A percentile compares a stretch with the other conserved stretches of the same genome.
These are phyloP conservation scores for Agapornis roseicollis DNA, from an alignment of 2,113 vertebrate genomes.

Conservation along the genomic window DNA sequence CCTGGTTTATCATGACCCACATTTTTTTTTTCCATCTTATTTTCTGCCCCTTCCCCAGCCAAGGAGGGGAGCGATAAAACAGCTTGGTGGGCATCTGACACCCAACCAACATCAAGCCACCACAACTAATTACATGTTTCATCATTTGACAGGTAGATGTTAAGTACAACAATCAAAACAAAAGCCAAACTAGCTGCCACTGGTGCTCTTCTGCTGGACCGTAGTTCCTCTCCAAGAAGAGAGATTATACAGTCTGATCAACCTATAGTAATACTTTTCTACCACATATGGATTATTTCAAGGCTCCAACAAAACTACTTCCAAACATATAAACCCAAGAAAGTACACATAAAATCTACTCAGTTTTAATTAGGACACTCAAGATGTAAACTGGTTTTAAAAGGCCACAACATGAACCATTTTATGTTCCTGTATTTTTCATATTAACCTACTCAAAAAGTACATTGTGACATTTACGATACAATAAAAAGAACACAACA, in stretches of 20 bases:
- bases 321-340: constrained; percentile 34
- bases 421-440: constrained; percentile 36
- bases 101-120: neutral
- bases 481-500: constrained; percentile 32
- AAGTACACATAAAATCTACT: constrained; percentile 20
- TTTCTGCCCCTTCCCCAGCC: neutral
- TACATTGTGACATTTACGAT: constrained; percentile 41
- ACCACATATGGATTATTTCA: neutral
- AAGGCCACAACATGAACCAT: constrained; percentile 20
- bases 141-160: neutral
- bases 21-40: neutral
- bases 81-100: neutral
- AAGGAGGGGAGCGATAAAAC: neutral
- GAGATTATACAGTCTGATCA: neutral
- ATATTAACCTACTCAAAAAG: constrained; percentile 44
- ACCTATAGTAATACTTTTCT: constrained; percentile 16
- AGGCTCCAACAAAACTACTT: constrained; percentile 46
- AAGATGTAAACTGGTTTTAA: constrained; percentile 21
- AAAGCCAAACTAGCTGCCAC: neutral
- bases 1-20: neutral
- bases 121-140: neutral
- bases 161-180: neutral
- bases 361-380: constrained; percentile 28
- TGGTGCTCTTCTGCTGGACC: neutral
- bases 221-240: neutral